Percentiles rank a stretch among this genome's conserved stretches.
Conservation (phyloP, 1,140 invertebrate species). For the Drosophila parabipectinata region DNA sequence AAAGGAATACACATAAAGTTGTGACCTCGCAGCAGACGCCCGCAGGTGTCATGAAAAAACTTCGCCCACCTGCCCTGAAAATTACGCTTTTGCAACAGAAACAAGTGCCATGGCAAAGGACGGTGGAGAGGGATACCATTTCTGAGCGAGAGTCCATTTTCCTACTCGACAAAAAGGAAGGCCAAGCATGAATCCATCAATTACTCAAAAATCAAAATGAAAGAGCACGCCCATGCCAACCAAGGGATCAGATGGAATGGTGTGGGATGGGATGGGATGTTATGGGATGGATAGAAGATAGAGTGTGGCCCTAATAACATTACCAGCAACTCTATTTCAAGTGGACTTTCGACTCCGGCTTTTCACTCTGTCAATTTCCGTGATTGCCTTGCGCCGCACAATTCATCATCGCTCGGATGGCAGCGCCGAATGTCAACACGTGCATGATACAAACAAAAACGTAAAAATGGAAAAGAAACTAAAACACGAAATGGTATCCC, state of each 20-base stretch:
- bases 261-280: neutral
- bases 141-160: slow-evolving; percentile 17
- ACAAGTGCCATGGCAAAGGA: slow-evolving; percentile 40
- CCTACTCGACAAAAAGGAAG: slow-evolving; percentile 11
- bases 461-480: slow-evolving; percentile 10
- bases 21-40: slow-evolving; percentile 44
- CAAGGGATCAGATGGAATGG: slow-evolving; percentile 1
- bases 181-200: slow-evolving; percentile 50
- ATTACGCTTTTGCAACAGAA: slow-evolving; percentile 48
- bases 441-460: slow-evolving; percentile 46
- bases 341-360: slow-evolving; percentile 30
- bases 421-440: slow-evolving; percentile 60
- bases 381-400: slow-evolving; percentile 60
- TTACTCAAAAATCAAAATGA: slow-evolving; percentile 63
- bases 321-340: slow-evolving; percentile 60
- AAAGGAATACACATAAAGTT: slow-evolving; percentile 47
- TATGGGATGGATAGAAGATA: slow-evolving; percentile 10
- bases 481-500: slow-evolving; percentile 22
- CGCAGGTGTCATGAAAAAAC: slow-evolving; percentile 36
- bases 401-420: slow-evolving; percentile 54
- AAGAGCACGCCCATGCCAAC: slow-evolving; percentile 31
- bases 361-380: slow-evolving; percentile 51
- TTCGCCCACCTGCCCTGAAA: slow-evolving; percentile 32
- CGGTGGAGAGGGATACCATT: neutral
- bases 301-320: slow-evolving; percentile 52